A percentile compares a stretch with the other conserved stretches of the same genome.
phyloP scores from a whole-genome alignment of 2,888 invertebrate genomes.

The Pseudococcus jackbeardsleyi region DNA sequence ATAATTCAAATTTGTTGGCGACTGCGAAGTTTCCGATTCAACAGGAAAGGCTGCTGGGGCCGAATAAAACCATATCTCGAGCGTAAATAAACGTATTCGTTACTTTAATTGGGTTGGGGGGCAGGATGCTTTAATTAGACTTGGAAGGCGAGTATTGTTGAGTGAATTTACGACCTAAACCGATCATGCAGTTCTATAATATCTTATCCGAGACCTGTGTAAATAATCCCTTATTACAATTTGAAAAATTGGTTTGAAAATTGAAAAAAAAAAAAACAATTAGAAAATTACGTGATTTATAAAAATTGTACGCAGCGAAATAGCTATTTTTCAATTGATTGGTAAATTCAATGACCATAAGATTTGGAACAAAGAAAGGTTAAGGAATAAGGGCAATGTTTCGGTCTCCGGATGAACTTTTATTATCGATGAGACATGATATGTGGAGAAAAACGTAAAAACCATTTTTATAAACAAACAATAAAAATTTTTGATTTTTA shows the following conservation, averaged over 20 bases:
- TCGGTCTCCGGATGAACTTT: neutral
- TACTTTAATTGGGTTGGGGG: neutral
- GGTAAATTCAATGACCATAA: neutral
- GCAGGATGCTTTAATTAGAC: neutral
- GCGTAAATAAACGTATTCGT: conserved; percentile 17
- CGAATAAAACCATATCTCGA: conserved; percentile 27
- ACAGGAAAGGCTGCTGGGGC: conserved; percentile 12
- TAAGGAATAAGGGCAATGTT: neutral
- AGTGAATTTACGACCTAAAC: neutral
- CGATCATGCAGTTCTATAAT: neutral
- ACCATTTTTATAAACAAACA: neutral
- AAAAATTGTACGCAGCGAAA: too few species aligned
- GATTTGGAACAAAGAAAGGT: neutral
- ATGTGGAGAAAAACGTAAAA: neutral
- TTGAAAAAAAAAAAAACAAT: neutral
- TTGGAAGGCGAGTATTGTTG: neutral
- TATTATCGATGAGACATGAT: neutral
- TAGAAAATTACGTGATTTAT: neutral
- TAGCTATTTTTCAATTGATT: neutral
- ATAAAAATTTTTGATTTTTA: conserved; percentile 23
- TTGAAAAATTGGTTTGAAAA: too few species aligned
- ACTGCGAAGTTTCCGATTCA: conserved; percentile 45
- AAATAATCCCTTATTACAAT: neutral
- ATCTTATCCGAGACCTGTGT: neutral
- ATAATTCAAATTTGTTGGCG: conserved; percentile 38